These are phyloP conservation scores for Semaprochilodus insignis DNA, from an alignment of 2,797 vertebrate species.

Conservation along the genomic window DNA sequence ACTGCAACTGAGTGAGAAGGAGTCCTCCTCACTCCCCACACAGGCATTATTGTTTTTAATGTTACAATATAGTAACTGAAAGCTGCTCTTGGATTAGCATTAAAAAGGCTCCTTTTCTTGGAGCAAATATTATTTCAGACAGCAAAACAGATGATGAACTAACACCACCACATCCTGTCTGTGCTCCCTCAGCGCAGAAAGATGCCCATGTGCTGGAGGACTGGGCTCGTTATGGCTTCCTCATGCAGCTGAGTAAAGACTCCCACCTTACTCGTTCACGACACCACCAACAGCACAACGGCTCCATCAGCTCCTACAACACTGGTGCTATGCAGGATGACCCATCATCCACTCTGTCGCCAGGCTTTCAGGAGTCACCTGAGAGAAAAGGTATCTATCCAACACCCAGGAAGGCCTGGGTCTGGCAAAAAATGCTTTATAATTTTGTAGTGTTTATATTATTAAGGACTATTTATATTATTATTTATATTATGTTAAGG, in stretches of 20 bases:
- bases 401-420: neutral
- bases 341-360: slow-evolving; percentile 75
- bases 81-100: slow-evolving; percentile 4
- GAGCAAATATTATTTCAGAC: neutral
- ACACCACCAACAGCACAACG: slow-evolving; percentile 71
- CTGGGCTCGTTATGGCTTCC: slow-evolving; percentile 73
- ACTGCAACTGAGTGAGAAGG: neutral
- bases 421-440: neutral
- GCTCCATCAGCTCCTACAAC: slow-evolving; percentile 59
- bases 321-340: slow-evolving; percentile 65
- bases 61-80: neutral
- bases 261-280: slow-evolving; percentile 65
- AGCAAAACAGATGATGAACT: slow-evolving; percentile 26
- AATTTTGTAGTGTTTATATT: neutral
- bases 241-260: slow-evolving; percentile 74
- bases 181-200: slow-evolving; percentile 68
- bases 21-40: too few relatives aligned
- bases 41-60: neutral
- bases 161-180: slow-evolving; percentile 44
- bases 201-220: slow-evolving; percentile 72
- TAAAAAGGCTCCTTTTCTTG: neutral
- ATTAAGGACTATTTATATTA: too few relatives aligned
- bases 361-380: slow-evolving; percentile 72
- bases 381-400: slow-evolving; percentile 70
- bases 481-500: too few relatives aligned